Conservation (phyloP, 1,140 invertebrate species). For the Aplysia californica region DNA sequence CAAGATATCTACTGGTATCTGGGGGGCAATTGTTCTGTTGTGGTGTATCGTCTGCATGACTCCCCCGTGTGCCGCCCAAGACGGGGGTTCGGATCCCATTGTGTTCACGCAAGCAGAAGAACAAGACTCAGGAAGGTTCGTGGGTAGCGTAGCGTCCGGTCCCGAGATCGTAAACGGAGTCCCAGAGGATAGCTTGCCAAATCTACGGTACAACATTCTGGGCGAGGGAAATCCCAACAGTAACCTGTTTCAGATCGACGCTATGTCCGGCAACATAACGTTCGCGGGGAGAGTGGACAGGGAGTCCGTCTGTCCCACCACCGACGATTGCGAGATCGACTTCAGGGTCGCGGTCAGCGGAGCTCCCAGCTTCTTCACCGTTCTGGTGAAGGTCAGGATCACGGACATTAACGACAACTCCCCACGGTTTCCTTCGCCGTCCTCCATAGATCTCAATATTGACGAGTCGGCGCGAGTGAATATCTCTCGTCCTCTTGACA, state of each 20-base stretch:
- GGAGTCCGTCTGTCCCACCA: conserved; percentile 34
- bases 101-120: conserved; percentile 30
- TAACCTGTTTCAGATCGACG: conserved; percentile 50
- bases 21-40: background rate
- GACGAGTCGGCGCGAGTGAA: conserved; percentile 64
- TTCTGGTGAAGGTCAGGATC: conserved; percentile 41
- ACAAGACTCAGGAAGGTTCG: conserved; percentile 1
- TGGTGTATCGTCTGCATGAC: too few relatives aligned
- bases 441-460: conserved; percentile 36
- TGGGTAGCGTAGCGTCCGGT: conserved; percentile 29
- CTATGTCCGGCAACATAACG: conserved; percentile 26
- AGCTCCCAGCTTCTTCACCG: conserved; percentile 19
- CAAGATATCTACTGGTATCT: background rate
- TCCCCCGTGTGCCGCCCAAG: background rate
- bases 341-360: conserved; percentile 30
- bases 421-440: conserved; percentile 76
- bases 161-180: conserved; percentile 2
- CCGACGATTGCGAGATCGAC: conserved; percentile 37
- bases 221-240: conserved; percentile 66
- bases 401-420: conserved; percentile 93
- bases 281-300: conserved; percentile 33
- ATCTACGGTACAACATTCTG: conserved; percentile 36
- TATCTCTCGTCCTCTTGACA: conserved; percentile 76
- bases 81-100: conserved; percentile 2
- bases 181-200: background rate